These are phyloP conservation scores for Corbicula japonica DNA, from an alignment of 2,888 invertebrate species.

Conservation along the genomic window DNA sequence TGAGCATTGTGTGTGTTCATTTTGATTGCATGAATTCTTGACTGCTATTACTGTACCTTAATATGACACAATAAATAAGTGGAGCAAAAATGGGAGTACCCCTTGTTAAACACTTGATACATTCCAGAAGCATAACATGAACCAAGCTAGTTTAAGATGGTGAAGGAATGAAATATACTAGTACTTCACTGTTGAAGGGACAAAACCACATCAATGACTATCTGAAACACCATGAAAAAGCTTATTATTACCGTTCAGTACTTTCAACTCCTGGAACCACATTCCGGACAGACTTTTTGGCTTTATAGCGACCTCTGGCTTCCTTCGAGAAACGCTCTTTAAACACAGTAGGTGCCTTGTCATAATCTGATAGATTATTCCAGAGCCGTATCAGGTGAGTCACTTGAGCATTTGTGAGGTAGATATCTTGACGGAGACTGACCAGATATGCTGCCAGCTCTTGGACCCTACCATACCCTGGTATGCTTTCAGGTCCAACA, in stretches of 20 bases:
- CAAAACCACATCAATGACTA: not conserved
- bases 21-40: too few species aligned
- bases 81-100: too few species aligned
- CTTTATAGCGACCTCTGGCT: conserved; percentile 13
- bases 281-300: conserved; percentile 26
- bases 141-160: too few species aligned
- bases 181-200: conserved; percentile 5
- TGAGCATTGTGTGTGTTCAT: conserved; percentile 1
- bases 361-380: conserved; percentile 27
- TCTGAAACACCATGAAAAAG: too few species aligned
- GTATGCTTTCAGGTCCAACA: conserved; percentile 34
- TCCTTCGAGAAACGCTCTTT: conserved; percentile 18
- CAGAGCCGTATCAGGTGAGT: conserved; percentile 27
- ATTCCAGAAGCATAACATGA: too few species aligned
- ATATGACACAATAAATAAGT: too few species aligned
- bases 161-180: not conserved
- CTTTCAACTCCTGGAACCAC: conserved; percentile 41
- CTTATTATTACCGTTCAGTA: conserved; percentile 26
- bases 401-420: conserved; percentile 27
- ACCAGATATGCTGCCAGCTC: conserved; percentile 30
- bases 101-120: too few species aligned
- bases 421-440: conserved; percentile 14
- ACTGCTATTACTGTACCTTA: too few species aligned
- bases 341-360: conserved; percentile 33
- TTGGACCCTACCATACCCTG: conserved; percentile 37